Base-by-base conservation (phyloP, 2,113 vertebrate genomes). In the Anarhynchus alexandrinus region DNA sequence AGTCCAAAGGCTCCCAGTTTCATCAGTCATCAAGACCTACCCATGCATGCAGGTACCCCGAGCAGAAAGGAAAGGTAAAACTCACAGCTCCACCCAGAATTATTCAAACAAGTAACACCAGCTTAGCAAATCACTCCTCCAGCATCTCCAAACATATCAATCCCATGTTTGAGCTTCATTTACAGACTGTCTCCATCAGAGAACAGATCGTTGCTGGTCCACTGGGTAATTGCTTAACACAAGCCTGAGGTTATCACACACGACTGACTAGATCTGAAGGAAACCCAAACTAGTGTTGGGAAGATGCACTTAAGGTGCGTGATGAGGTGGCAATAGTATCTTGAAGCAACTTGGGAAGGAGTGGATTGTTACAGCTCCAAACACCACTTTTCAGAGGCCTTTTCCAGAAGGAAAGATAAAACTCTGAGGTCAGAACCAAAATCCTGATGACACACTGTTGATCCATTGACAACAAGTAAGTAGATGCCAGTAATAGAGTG, bases 171-270 rank as follows among this genome's bases (percentile, higher is more conserved):
- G 52, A 94, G 80, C 81, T 83, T 86, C 36, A 29, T 29, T 81
- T 71, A 25, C 69, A 78, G 59, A 11, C 67, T 51, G 64, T 42
- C 32, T 84, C 86, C 80, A 66, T 4, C 40, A 86, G 18, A 70
- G 61, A 61, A 55, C 14, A 62, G 8, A 55, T 64, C 55, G 42
- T 54, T 91, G 72, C 94, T 74, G 72, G 38, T 42, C 69, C 61
- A 89, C 29, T 51, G 30, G 9, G 57, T 30, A 94, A 95, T 89
- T 79, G 80, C 65, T 86, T 32, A 94, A 64, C n/a, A 82, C n/a
- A 82, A 58, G 71, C 34, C 82, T 42, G 42, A 90, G 49, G 59
- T 73, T 43, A 51, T 82, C 49, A 45, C 32, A 51, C 36, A 23
- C 0, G 4, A 58, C 40, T 86, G 76, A 29, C 40, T 27, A 17